Evolutionary conservation across 2,797 vertebrate species (phyloP).

Genomic region (Coracias cyanogaster): DNA sequence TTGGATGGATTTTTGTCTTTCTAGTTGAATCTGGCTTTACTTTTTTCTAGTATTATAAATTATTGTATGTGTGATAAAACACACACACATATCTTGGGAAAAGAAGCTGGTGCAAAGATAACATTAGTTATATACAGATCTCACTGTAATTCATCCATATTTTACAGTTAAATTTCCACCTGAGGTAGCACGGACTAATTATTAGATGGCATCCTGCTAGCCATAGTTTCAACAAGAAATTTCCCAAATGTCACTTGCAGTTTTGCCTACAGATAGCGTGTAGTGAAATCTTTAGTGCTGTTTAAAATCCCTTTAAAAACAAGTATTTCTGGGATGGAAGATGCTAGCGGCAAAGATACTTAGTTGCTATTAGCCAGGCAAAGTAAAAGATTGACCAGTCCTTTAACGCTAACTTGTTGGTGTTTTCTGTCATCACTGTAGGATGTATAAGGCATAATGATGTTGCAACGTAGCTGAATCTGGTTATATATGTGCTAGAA

Average conservation of each 20-base stretch:
- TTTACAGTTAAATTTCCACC: neutral
- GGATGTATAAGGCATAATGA: neutral
- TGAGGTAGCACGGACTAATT: neutral
- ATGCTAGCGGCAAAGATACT: neutral
- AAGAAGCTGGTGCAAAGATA: neutral
- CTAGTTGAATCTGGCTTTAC: neutral
- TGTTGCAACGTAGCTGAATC: slow-evolving; percentile 1
- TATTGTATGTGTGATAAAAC: neutral
- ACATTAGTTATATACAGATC: neutral
- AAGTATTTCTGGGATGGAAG: neutral
- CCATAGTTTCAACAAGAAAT: neutral
- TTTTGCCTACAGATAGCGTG: neutral
- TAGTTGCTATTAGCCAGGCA: neutral
- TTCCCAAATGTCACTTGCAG: neutral
- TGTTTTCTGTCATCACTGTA: neutral
- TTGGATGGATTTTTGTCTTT: slow-evolving; percentile 22
- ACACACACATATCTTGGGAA: neutral
- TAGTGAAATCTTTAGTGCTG: neutral
- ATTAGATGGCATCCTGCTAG: neutral
- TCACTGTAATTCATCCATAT: neutral
- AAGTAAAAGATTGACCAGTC: neutral
- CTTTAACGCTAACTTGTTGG: neutral
- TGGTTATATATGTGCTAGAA: slow-evolving; percentile 1
- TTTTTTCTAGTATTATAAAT: neutral
- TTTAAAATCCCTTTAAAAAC: slow-evolving; percentile 7